Conservation (phyloP, 1,140 invertebrate species). For the Schlechtendalia chinensis region DNA sequence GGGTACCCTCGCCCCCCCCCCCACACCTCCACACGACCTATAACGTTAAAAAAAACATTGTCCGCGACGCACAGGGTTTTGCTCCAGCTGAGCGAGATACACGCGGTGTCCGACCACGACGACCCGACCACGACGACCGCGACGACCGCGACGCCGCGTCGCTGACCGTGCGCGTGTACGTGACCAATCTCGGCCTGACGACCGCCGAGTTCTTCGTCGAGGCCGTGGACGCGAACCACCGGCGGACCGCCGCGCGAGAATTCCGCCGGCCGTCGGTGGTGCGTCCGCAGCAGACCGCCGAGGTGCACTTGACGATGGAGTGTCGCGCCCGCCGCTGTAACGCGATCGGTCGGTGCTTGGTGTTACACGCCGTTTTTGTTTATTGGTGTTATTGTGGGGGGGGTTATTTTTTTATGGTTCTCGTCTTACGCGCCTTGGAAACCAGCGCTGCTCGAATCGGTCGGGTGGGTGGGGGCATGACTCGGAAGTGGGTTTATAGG, state of each 20-base stretch:
- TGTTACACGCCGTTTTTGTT: too few relatives aligned
- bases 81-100: constrained; percentile 4
- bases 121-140: too few relatives aligned
- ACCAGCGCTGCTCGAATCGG: too few relatives aligned
- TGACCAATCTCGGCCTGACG: background rate
- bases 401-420: too few relatives aligned
- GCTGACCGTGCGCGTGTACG: background rate
- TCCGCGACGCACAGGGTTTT: background rate
- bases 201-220: background rate
- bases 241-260: background rate
- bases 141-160: background rate
- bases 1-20: too few relatives aligned
- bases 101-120: background rate
- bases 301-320: background rate
- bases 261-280: background rate
- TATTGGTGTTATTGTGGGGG: too few relatives aligned
- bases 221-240: too few relatives aligned
- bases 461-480: too few relatives aligned
- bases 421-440: too few relatives aligned
- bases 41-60: too few relatives aligned
- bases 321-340: background rate
- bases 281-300: background rate
- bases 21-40: too few relatives aligned
- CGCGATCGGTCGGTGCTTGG: background rate
- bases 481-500: too few relatives aligned